phyloP scores from a whole-genome alignment of 2,888 invertebrate species.

The Drosophila kambysellisi region DNA sequence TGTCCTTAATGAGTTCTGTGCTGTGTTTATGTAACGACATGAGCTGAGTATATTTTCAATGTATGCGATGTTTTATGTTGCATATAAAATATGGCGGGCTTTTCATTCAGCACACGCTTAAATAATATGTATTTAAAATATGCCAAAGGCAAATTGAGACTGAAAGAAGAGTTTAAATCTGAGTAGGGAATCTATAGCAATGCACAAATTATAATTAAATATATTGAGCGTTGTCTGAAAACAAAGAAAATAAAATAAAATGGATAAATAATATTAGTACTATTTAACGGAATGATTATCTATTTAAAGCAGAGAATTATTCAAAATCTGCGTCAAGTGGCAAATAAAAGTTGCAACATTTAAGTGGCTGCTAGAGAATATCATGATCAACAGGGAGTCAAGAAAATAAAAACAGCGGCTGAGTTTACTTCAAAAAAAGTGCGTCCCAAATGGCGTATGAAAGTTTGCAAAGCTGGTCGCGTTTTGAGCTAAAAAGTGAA shows the following conservation, averaged over 20 bases:
- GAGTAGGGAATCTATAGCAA: slow-evolving; percentile 22
- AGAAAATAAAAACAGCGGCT: slow-evolving; percentile 29
- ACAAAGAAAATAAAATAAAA: neutral
- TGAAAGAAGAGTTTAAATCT: slow-evolving; percentile 15
- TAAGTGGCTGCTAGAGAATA: slow-evolving; percentile 39
- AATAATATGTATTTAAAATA: slow-evolving; percentile 8
- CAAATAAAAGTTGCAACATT: slow-evolving; percentile 42
- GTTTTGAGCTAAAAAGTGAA: slow-evolving; percentile 40
- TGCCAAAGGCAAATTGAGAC: slow-evolving; percentile 9
- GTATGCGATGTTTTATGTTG: neutral
- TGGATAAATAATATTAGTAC: neutral
- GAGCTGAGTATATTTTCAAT: neutral
- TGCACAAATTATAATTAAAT: slow-evolving; percentile 35
- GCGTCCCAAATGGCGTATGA: slow-evolving; percentile 79
- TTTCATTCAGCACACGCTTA: neutral
- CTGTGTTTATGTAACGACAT: neutral
- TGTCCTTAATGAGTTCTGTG: neutral
- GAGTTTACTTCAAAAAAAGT: slow-evolving; percentile 40
- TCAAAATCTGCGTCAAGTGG: slow-evolving; percentile 33
- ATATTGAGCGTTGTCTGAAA: neutral
- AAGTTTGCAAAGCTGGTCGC: slow-evolving; percentile 66
- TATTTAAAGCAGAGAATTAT: slow-evolving; percentile 10
- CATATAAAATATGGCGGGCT: neutral
- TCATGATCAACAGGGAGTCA: slow-evolving; percentile 42
- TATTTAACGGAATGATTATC: neutral